Evolutionary conservation across 2,888 invertebrate species (phyloP).

Genomic region (Gymnoscelis rufifasciata): DNA sequence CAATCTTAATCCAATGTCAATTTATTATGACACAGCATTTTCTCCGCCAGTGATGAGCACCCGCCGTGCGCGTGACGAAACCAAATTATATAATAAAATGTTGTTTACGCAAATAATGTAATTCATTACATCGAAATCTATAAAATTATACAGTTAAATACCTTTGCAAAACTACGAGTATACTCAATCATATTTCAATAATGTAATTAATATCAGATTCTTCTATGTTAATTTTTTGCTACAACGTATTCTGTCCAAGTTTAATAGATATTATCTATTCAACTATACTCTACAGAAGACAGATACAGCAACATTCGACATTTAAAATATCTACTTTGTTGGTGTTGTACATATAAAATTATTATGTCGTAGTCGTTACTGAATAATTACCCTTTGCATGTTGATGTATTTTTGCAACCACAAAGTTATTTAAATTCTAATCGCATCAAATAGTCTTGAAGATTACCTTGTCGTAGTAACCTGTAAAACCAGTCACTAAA

Average conservation of each 20-base stretch:
- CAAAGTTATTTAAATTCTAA: constrained; percentile 34
- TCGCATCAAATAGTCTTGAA: constrained; percentile 26
- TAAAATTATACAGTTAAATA: too few species aligned
- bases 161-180: too few species aligned
- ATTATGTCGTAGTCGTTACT: constrained; percentile 13
- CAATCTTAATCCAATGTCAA: constrained; percentile 59
- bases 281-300: too few species aligned
- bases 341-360: constrained; percentile 18
- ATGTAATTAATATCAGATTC: too few species aligned
- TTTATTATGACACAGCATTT: constrained; percentile 52
- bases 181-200: too few species aligned
- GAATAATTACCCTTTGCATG: constrained; percentile 23
- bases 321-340: neutral
- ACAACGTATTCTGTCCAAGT: too few species aligned
- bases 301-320: too few species aligned
- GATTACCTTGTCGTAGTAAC: constrained; percentile 34
- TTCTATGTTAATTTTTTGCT: too few species aligned
- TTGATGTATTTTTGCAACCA: constrained; percentile 31
- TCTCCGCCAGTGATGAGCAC: constrained; percentile 33
- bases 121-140: constrained; percentile 32
- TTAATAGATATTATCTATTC: too few species aligned
- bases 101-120: constrained; percentile 48
- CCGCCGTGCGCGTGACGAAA: constrained; percentile 33
- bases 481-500: constrained; percentile 41
- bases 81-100: constrained; percentile 39